phyloP scores from a whole-genome alignment of 1,140 invertebrate genomes.

The Heliconius congener region DNA sequence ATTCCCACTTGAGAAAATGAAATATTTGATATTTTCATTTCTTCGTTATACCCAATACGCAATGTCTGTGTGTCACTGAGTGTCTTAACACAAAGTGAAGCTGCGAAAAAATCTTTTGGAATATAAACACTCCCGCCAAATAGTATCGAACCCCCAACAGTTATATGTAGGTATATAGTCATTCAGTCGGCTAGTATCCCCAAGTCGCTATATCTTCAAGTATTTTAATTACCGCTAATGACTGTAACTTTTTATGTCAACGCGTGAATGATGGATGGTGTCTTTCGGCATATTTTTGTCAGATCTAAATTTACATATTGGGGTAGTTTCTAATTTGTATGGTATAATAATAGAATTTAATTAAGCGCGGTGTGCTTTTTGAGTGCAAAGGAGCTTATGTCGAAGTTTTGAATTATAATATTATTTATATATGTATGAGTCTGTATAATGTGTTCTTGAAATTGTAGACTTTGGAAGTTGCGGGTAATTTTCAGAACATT shows the following conservation, averaged over 20 bases:
- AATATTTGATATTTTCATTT: too few relatives aligned
- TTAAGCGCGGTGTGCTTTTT: background rate
- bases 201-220: conserved; percentile 25
- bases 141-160: background rate
- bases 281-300: conserved; percentile 23
- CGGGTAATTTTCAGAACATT: too few relatives aligned
- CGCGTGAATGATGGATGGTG: conserved; percentile 53
- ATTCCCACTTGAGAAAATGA: too few relatives aligned
- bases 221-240: conserved; percentile 67
- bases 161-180: background rate
- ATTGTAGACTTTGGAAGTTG: too few relatives aligned
- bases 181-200: background rate
- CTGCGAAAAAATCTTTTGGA: too few relatives aligned
- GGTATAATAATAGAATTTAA: background rate
- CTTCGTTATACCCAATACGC: too few relatives aligned
- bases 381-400: background rate
- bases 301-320: background rate
- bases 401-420: background rate
- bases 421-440: background rate
- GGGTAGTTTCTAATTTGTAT: conserved; percentile 2
- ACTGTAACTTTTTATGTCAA: conserved; percentile 53
- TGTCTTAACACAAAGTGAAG: too few relatives aligned
- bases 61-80: too few relatives aligned
- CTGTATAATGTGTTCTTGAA: too few relatives aligned
- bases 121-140: background rate